Evolutionary conservation across 2,113 vertebrate genomes (phyloP).

Genomic region (Urocitellus parryii): DNA sequence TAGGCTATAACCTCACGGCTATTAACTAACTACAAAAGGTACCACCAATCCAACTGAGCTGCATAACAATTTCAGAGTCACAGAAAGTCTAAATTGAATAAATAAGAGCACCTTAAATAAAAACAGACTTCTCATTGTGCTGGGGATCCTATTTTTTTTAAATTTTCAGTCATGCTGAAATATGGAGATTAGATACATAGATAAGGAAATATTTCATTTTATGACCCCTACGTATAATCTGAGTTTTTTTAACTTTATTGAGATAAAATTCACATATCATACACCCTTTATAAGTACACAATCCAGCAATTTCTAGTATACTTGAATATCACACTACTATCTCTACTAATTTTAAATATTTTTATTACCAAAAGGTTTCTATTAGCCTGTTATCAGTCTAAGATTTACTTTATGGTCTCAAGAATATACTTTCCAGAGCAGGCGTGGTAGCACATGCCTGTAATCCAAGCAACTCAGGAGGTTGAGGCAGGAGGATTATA

Average conservation of each 20-base stretch:
- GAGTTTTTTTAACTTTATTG: background rate
- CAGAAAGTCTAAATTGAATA: background rate
- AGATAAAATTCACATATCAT: background rate
- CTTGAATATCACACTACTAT: background rate
- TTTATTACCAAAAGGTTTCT: constrained; percentile 17
- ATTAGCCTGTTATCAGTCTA: background rate
- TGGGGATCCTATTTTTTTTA: background rate
- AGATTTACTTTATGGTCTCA: constrained; percentile 45
- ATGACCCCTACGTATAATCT: background rate
- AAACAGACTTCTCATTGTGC: background rate
- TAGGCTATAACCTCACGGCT: background rate
- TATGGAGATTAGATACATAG: background rate
- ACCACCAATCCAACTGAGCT: background rate
- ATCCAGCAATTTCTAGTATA: background rate
- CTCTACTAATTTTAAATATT: constrained; percentile 43
- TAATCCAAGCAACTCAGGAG: too few relatives aligned
- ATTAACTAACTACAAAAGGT: background rate
- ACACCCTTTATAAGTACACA: background rate
- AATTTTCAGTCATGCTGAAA: background rate
- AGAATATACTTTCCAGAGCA: background rate
- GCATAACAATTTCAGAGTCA: background rate
- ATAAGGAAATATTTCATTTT: constrained; percentile 34
- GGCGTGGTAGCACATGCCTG: too few relatives aligned
- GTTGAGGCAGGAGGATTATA: too few relatives aligned
- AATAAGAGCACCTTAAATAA: constrained; percentile 7